Base-by-base conservation (phyloP, 2,113 vertebrate genomes). In the Aspidoscelis tigris region DNA sequence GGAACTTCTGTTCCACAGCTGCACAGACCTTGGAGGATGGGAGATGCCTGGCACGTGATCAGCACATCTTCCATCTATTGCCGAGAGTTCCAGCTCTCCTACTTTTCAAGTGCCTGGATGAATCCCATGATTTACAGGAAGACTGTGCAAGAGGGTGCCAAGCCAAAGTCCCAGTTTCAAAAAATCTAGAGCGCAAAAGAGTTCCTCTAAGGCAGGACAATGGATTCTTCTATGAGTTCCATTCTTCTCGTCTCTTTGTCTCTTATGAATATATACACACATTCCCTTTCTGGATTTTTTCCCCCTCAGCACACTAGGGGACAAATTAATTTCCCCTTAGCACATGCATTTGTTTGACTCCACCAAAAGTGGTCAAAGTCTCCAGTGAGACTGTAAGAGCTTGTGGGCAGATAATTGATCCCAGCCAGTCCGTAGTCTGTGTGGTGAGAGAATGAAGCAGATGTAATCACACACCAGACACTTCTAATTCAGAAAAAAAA, bases 401-500 rank as follows among this genome's bases (percentile, higher is more conserved):
- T 72, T 73, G 69, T 50, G 43, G 70, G n/a, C n/a, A 84, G 14
- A 21, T 85, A 79, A 83, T 90, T 50, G 84, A 73, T 78, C 43
- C 86, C 41, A 78, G 18, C 76, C 85, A 90, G 80, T 61, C 86
- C 88, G 14, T 4, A 91, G 78, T 18, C 88, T 92, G 81, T 89
- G 65, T 88, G 44, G 70, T 85, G 14, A 71, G 92, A 91, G 88
- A 64, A 55, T 88, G 72, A 85, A 41, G 88, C 50, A 88, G 69
- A 92, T 80, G 87, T 18, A 69, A 61, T 66, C 50, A 81, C 50
- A 81, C 24, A 91, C 89, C 87, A 84, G 80, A 53, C 10, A 10
- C 76, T 87, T 90, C 78, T 89, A 92, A 94, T 87, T 79, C 69
- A 88, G 71, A 76, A 88, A 88, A 87, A 92, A 87, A 39, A 70